These are phyloP conservation scores for Potamarius usumacintae DNA, from an alignment of 2,113 vertebrate species.

Conservation along the genomic window DNA sequence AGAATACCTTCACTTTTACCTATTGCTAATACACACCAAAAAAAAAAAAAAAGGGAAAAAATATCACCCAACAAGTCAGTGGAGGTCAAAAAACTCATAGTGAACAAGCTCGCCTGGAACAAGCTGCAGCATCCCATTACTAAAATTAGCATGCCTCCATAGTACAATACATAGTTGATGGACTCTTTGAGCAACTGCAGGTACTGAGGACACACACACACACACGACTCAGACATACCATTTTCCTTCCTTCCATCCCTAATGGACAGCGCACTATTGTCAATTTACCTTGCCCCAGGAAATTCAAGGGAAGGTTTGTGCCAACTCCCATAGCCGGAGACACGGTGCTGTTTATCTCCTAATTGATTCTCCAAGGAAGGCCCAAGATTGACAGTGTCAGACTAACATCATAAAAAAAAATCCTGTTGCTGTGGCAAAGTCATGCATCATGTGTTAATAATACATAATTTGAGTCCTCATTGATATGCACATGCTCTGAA, in stretches of 20 bases:
- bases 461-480: slow-evolving; percentile 66
- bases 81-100: slow-evolving; percentile 32
- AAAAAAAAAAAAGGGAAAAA: neutral
- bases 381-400: slow-evolving; percentile 71
- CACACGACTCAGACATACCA: slow-evolving; percentile 57
- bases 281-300: slow-evolving; percentile 80
- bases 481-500: slow-evolving; percentile 64
- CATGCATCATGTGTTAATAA: slow-evolving; percentile 72
- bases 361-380: slow-evolving; percentile 84
- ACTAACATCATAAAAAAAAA: slow-evolving; percentile 67
- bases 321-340: slow-evolving; percentile 70
- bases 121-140: slow-evolving; percentile 37
- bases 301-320: slow-evolving; percentile 74
- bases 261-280: slow-evolving; percentile 66
- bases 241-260: slow-evolving; percentile 69
- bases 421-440: slow-evolving; percentile 67
- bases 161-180: slow-evolving; percentile 40
- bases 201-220: slow-evolving; percentile 21
- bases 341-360: slow-evolving; percentile 79
- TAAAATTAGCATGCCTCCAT: slow-evolving; percentile 43
- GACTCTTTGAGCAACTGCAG: slow-evolving; percentile 47
- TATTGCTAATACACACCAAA: slow-evolving; percentile 16
- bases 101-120: slow-evolving; percentile 32
- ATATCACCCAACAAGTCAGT: neutral
- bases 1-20: slow-evolving; percentile 7